Conservation (phyloP, 2,797 vertebrate species). For the Zalophus californianus region DNA sequence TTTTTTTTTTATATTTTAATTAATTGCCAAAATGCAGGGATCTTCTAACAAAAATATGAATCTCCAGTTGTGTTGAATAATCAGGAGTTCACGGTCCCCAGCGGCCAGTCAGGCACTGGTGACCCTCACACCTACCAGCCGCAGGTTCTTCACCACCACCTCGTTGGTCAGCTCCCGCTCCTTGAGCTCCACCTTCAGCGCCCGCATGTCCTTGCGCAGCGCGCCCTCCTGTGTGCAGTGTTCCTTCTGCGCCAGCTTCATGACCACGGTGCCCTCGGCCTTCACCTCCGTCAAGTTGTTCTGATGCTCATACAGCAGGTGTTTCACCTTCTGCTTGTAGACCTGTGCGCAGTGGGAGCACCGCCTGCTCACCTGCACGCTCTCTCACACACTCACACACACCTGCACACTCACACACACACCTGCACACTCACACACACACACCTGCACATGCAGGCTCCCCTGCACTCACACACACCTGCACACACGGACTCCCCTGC, state of each 20-base stretch:
- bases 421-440: no score
- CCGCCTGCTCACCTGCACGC: not conserved
- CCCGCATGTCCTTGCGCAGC: constrained; percentile 86
- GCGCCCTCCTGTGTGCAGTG: constrained; percentile 89
- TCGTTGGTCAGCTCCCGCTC: constrained; percentile 91
- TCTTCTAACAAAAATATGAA: not conserved
- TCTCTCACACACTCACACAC: no score
- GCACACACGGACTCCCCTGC: no score
- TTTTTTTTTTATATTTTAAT: not conserved
- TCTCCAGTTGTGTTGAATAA: not conserved
- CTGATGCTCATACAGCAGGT: constrained; percentile 95
- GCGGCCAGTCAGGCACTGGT: accelerated
- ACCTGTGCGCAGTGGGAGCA: constrained; percentile 86
- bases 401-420: not conserved
- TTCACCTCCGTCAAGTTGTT: constrained; percentile 92
- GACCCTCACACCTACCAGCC: constrained; percentile 88
- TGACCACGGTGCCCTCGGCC: constrained; percentile 84
- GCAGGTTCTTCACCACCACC: constrained; percentile 88
- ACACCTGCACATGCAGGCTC: no score
- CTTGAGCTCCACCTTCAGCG: constrained; percentile 88
- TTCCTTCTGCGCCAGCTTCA: constrained; percentile 89
- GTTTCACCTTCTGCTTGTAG: constrained; percentile 98
- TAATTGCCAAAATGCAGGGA: not conserved
- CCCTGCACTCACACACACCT: no score
- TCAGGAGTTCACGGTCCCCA: accelerated